Evolutionary conservation across 2,113 vertebrate genomes (phyloP).

Genomic region (Spea bombifrons): DNA sequence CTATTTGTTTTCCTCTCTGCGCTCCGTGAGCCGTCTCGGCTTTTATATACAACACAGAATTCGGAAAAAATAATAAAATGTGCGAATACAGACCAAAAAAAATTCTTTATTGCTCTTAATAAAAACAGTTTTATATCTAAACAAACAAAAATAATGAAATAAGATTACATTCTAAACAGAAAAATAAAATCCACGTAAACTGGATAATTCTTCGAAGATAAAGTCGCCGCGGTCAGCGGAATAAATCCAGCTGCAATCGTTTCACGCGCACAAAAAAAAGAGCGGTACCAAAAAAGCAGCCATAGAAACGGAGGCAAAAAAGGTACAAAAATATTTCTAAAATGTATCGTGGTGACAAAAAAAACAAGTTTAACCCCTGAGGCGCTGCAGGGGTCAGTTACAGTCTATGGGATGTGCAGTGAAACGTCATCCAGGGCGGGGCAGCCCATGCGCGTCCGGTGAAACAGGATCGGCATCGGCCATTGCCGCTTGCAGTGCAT

Average conservation of each 20-base stretch:
- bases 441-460: no score
- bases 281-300: not conserved
- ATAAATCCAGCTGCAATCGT: not conserved
- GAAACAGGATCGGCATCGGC: no score
- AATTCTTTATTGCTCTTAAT: conserved; percentile 42
- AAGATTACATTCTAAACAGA: conserved; percentile 37
- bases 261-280: not conserved
- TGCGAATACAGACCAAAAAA: not conserved
- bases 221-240: conserved; percentile 26
- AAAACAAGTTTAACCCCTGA: not conserved
- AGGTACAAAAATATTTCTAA: conserved; percentile 37
- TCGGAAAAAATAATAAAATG: not conserved
- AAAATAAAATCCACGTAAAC: conserved; percentile 48
- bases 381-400: not conserved
- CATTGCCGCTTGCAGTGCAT: no score
- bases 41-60: no score
- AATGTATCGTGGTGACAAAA: not conserved
- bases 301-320: conserved; percentile 23
- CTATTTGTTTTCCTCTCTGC: no score
- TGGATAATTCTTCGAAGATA: conserved; percentile 46
- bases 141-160: conserved; percentile 14
- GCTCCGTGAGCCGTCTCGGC: no score
- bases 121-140: conserved; percentile 41
- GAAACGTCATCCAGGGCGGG: no score
- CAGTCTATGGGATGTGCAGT: not conserved